Evolutionary conservation across 1,140 invertebrate species (phyloP).

Genomic region (Penaeus japonicus): DNA sequence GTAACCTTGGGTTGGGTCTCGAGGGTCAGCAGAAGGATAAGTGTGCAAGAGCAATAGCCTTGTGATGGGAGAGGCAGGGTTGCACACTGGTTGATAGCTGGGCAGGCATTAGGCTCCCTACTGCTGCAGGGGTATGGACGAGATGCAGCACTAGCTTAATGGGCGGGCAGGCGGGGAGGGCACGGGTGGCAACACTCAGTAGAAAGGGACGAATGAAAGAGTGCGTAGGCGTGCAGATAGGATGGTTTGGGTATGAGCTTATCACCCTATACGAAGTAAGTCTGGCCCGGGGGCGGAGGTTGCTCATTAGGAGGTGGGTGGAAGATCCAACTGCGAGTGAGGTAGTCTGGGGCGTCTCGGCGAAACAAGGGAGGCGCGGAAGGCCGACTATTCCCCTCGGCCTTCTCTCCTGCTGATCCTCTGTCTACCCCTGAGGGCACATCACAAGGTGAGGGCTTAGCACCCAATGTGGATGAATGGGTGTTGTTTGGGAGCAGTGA

Average conservation of each 20-base stretch:
- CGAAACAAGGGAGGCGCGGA: constrained; percentile 23
- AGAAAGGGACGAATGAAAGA: neutral
- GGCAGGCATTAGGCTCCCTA: constrained; percentile 21
- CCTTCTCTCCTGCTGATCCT: neutral
- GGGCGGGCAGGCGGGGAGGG: constrained; percentile 8
- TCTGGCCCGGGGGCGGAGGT: constrained; percentile 42
- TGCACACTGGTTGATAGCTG: too few species aligned
- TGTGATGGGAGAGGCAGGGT: neutral
- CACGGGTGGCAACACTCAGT: neutral
- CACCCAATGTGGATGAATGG: neutral
- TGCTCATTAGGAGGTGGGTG: constrained; percentile 38
- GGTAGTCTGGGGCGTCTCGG: constrained; percentile 51
- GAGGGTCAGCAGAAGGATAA: neutral
- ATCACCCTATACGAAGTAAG: constrained; percentile 42
- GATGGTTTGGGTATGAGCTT: neutral
- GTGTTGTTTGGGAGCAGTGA: constrained; percentile 24
- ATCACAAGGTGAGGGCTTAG: neutral
- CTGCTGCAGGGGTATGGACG: constrained; percentile 10
- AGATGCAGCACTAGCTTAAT: constrained; percentile 27
- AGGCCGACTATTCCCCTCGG: neutral
- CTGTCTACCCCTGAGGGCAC: neutral
- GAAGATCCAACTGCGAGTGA: constrained; percentile 55
- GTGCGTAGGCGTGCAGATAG: neutral
- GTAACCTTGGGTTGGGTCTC: neutral
- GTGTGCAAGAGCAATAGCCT: neutral